Conservation (phyloP, 2,113 vertebrate species). For the Tetrao urogallus region DNA sequence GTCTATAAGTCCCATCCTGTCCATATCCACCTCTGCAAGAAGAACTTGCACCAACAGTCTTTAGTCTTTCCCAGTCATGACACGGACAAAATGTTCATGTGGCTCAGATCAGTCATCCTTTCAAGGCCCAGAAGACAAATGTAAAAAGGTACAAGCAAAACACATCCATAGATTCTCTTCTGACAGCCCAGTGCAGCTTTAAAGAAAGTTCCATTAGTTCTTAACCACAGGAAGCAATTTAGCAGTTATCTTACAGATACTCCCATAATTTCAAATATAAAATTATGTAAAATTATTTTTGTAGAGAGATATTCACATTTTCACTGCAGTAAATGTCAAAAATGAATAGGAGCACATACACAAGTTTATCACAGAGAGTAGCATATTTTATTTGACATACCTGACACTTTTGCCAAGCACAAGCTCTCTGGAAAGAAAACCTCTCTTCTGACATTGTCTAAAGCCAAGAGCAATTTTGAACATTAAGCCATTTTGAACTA, state of each 20-base stretch:
- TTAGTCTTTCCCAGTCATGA: neutral
- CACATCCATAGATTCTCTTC: neutral
- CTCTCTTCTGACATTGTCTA: neutral
- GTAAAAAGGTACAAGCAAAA: neutral
- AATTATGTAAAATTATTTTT: neutral
- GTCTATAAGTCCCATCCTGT: neutral
- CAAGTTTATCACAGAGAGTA: neutral
- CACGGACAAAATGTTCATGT: neutral
- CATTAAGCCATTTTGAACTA: neutral
- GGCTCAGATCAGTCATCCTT: neutral
- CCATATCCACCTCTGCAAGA: neutral
- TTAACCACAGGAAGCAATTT: neutral
- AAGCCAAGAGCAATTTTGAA: neutral
- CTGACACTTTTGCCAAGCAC: neutral
- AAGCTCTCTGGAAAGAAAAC: neutral
- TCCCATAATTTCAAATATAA: neutral
- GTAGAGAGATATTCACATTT: neutral
- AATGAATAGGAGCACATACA: neutral
- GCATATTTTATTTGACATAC: fast-evolving
- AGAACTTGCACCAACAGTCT: neutral
- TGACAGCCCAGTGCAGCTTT: neutral
- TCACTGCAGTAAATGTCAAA: neutral
- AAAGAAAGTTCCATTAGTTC: neutral
- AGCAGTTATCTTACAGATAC: neutral
- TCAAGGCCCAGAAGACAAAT: neutral